These are phyloP conservation scores for Brachionus rotundiformis DNA, from an alignment of 1,140 invertebrate genomes.

Conservation along the genomic window DNA sequence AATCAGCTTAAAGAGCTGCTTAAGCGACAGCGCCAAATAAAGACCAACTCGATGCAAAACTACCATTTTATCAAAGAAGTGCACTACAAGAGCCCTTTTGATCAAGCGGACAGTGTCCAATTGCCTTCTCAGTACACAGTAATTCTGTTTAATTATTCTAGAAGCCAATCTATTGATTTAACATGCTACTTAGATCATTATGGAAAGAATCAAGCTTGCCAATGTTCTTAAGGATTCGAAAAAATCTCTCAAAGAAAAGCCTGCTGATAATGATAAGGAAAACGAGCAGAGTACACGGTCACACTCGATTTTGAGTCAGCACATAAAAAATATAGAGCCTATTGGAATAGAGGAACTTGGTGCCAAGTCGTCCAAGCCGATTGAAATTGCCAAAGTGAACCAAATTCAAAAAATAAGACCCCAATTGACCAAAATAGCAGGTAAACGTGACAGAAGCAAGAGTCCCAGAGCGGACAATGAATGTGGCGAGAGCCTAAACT, in stretches of 20 bases:
- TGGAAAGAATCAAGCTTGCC: constrained; percentile 42
- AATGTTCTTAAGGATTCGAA: neutral
- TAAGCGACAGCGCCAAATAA: neutral
- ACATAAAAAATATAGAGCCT: neutral
- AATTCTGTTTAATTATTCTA: neutral
- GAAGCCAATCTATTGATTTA: too few relatives aligned
- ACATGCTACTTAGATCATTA: constrained; percentile 26
- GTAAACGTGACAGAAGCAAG: neutral
- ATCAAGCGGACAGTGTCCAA: constrained; percentile 33
- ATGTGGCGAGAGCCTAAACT: too few relatives aligned
- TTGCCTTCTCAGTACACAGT: constrained; percentile 44
- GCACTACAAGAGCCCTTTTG: constrained; percentile 9
- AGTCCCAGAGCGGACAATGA: neutral
- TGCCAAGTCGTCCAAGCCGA: neutral
- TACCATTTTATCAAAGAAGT: constrained; percentile 17
- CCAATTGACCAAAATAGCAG: neutral
- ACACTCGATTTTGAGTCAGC: neutral
- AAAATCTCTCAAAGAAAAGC: neutral
- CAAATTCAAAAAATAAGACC: constrained; percentile 29
- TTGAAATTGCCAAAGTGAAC: neutral
- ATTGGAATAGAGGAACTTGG: neutral
- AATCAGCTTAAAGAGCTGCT: constrained; percentile 5
- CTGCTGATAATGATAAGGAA: neutral
- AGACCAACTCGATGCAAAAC: neutral
- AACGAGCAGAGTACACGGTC: neutral